Percentiles rank a stretch among this genome's conserved stretches.
Evolutionary conservation across 2,797 vertebrate species (phyloP).

Genomic region (Tragelaphus eurycerus): DNA sequence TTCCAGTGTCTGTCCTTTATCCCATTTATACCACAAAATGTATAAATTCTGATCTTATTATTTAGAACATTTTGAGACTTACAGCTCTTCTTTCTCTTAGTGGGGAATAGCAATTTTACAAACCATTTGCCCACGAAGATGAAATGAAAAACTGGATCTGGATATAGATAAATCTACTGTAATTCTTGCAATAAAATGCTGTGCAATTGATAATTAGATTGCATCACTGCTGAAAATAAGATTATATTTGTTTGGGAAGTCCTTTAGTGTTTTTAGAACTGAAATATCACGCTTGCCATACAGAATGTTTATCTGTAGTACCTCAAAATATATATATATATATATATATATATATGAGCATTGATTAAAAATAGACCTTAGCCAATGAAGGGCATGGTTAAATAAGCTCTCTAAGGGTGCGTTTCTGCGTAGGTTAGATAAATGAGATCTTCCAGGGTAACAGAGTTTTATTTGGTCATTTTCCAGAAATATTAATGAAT

Average conservation of each 20-base stretch:
- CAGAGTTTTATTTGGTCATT: slow-evolving; percentile 25
- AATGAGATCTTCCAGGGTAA: slow-evolving; percentile 23
- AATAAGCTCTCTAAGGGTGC: not conserved
- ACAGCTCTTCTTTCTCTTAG: not conserved
- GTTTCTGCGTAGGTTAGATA: not conserved
- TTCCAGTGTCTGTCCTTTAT: not conserved
- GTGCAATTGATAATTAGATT: not conserved
- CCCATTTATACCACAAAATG: not conserved
- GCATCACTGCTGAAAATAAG: not conserved
- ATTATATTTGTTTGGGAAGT: not conserved
- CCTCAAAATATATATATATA: not conserved
- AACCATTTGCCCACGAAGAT: not conserved
- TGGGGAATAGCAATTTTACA: not conserved
- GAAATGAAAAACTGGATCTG: not conserved
- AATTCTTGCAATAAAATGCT: not conserved
- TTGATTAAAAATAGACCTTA: slow-evolving; percentile 44
- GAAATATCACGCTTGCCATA: not conserved
- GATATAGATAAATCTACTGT: not conserved
- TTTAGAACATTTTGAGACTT: not conserved
- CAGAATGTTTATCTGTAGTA: not conserved
- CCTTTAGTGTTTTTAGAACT: not conserved
- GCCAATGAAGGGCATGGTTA: not conserved
- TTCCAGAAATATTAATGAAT: slow-evolving; percentile 38
- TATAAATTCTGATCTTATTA: not conserved
- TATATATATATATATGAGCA: not conserved